Conservation (phyloP, 2,888 invertebrate genomes). For the Ormia ochracea region DNA sequence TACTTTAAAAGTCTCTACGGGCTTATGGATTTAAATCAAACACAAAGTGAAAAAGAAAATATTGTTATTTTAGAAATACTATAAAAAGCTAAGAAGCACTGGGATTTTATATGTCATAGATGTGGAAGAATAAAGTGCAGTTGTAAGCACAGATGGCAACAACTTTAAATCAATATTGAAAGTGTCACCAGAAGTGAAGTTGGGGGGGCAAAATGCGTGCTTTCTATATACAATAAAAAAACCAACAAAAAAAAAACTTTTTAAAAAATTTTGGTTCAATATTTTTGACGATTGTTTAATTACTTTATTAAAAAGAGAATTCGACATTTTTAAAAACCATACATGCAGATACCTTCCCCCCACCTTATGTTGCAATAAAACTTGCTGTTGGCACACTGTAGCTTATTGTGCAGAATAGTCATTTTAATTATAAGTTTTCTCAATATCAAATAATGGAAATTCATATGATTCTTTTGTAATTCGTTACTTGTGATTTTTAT, state of each 20-base stretch:
- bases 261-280: too few species aligned
- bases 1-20: constrained; percentile 5
- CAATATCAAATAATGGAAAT: background rate
- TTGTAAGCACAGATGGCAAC: background rate
- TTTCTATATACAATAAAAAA: too few species aligned
- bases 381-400: background rate
- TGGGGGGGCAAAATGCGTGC: background rate
- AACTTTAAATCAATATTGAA: background rate
- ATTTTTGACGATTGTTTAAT: too few species aligned
- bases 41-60: background rate
- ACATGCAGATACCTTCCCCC: too few species aligned
- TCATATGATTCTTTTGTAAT: background rate
- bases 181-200: background rate
- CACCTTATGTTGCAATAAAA: background rate
- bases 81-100: background rate
- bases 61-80: background rate
- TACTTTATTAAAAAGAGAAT: too few species aligned
- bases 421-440: background rate
- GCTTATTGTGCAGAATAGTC: background rate
- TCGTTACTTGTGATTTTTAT: background rate
- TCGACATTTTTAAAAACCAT: too few species aligned
- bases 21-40: constrained; percentile 18
- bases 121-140: background rate
- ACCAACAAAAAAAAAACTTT: too few species aligned
- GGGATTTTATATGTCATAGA: background rate